Percentiles rank a stretch among this genome's conserved stretches.
Evolutionary conservation across 2,797 vertebrate species (phyloP).

Genomic region (Cuniculus paca): DNA sequence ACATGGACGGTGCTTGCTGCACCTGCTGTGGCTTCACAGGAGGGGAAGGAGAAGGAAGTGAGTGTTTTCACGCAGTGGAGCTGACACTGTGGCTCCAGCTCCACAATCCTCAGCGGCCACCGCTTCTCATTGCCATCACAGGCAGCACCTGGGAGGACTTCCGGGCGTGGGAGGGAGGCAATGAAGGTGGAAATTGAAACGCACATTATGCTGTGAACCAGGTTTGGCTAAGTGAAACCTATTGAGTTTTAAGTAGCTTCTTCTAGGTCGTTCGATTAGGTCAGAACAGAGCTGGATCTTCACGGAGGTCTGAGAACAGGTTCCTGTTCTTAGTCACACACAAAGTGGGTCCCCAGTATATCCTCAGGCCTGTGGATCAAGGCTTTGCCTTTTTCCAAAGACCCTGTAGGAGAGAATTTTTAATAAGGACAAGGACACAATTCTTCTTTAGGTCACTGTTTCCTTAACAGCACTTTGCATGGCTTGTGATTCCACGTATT

Average conservation of each 20-base stretch:
- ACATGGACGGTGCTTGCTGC: not conserved
- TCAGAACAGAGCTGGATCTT: not conserved
- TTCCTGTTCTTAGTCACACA: not conserved
- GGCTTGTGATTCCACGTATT: not conserved
- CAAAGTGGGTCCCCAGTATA: not conserved
- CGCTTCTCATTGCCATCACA: not conserved
- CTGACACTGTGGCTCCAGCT: not conserved
- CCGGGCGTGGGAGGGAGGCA: not conserved
- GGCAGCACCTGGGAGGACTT: not conserved
- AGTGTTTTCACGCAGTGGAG: not conserved
- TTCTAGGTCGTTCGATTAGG: not conserved
- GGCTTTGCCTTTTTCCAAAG: not conserved
- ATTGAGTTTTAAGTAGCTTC: slow-evolving; percentile 14
- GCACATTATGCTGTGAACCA: not conserved
- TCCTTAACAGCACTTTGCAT: not conserved
- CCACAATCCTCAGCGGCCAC: not conserved
- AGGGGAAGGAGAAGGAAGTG: not conserved
- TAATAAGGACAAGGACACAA: not conserved
- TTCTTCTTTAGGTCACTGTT: slow-evolving; percentile 1
- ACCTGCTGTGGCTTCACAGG: not conserved
- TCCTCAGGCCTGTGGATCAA: not conserved
- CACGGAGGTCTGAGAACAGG: not conserved
- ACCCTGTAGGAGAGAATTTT: slow-evolving; percentile 33
- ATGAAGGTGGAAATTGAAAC: not conserved
- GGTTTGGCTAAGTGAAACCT: not conserved